Evolutionary conservation across 2,113 vertebrate species (phyloP).

Genomic region (Dolichallabes microphthalmus): DNA sequence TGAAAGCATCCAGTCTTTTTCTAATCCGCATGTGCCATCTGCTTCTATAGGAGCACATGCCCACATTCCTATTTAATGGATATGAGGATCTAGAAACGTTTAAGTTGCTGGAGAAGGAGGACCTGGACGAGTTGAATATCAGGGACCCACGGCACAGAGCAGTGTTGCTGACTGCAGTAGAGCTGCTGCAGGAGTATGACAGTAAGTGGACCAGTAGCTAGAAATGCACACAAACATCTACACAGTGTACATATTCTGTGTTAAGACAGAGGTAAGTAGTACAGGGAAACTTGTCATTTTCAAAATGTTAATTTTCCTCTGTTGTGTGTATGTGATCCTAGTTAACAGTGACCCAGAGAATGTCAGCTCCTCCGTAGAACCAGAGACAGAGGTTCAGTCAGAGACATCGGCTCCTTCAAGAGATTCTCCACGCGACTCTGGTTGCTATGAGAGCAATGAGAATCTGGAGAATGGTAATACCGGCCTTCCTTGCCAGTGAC

Average conservation of each 20-base stretch:
- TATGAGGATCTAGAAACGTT: constrained; percentile 97
- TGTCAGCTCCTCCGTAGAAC: constrained; percentile 73
- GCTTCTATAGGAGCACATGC: constrained; percentile 85
- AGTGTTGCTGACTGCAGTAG: constrained; percentile 90
- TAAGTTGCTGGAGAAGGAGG: constrained; percentile 93
- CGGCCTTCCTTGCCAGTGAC: constrained; percentile 59
- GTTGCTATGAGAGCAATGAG: constrained; percentile 95
- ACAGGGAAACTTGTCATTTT: not conserved
- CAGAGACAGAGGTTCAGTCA: constrained; percentile 85
- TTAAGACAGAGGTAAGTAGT: not conserved
- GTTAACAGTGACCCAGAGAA: constrained; percentile 86
- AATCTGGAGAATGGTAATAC: constrained; percentile 90
- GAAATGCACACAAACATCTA: constrained; percentile 10
- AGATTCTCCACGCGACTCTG: constrained; percentile 91
- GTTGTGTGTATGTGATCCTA: constrained; percentile 59
- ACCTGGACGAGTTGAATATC: constrained; percentile 94
- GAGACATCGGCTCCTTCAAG: constrained; percentile 74
- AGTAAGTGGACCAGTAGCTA: constrained; percentile 71
- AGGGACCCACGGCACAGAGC: constrained; percentile 87
- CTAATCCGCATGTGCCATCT: not conserved
- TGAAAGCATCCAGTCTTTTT: not conserved
- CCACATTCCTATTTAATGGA: constrained; percentile 94
- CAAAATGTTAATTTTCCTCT: not conserved
- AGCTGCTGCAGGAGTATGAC: constrained; percentile 93
- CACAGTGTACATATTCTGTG: not conserved